Percentiles rank a stretch among this genome's conserved stretches.
phyloP scores from a whole-genome alignment of 2,888 invertebrate species.

The Chaitophorus viminalis region DNA sequence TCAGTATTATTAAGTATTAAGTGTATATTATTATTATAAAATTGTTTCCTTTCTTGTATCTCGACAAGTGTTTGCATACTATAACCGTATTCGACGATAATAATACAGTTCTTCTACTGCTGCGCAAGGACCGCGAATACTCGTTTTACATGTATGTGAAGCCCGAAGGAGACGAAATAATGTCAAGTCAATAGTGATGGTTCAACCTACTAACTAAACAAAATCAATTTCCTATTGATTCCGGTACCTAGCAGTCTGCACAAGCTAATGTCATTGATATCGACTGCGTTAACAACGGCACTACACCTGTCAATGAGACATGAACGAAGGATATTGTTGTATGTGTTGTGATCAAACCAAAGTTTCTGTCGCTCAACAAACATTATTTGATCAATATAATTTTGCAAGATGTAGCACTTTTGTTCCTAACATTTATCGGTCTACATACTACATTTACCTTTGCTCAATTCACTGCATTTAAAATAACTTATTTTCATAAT shows the following conservation, averaged over 20 bases:
- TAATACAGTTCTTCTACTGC: not conserved
- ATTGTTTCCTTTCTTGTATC: not conserved
- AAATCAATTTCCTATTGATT: no score
- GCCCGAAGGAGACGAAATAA: no score
- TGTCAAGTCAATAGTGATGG: no score
- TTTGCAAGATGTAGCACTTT: slow-evolving; percentile 40
- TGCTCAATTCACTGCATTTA: not conserved
- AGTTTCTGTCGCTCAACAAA: not conserved
- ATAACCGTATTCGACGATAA: not conserved
- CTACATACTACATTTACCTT: not conserved
- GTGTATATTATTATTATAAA: not conserved
- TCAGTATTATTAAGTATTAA: slow-evolving; percentile 38
- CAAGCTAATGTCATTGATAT: not conserved
- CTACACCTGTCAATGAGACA: not conserved
- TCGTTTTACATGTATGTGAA: no score
- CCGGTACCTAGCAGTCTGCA: not conserved
- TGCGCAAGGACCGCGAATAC: not conserved
- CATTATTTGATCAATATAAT: not conserved
- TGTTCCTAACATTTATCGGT: not conserved
- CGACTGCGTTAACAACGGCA: not conserved
- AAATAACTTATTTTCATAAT: not conserved
- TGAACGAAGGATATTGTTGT: not conserved
- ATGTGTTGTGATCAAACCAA: not conserved
- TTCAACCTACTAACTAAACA: no score
- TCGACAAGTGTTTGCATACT: not conserved